Evolutionary conservation across 2,113 vertebrate genomes (phyloP), one percentile per base, ranked within the genome.

Genomic region (Lepisosteus oculatus): DNA sequence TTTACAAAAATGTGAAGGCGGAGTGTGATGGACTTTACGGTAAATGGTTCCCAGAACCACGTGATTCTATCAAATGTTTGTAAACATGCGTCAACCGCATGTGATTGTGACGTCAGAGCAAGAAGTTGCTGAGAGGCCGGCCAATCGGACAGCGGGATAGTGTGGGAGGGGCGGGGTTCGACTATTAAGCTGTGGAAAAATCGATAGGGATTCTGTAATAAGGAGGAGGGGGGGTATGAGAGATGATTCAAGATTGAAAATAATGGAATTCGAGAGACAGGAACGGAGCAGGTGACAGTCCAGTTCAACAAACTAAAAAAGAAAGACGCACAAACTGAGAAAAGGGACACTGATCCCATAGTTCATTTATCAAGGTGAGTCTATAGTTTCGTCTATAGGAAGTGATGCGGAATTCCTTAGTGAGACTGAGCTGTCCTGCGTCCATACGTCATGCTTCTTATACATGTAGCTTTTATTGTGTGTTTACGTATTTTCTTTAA

Each of bases 11-110:
- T 29, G 17, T 29, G 17, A 29, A 29, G 17, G 17, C 17, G 17
- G 17, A 29, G 17, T 29, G 17, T 29, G 7, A 64, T 63, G 70
- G 14, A 45, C 43, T 12, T 65, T 69, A 65, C 67, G 71, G 72
- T 66, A 86, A 79, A 76, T 67, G 54, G 51, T 72, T 55, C 45
- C 70, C 71, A 76, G 77, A 56, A 83, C 86, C 91, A 91, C 80
- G 90, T 90, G 91, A 92, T 80, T 77, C 68, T 29, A 72, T 78
- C 54, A 81, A 90, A 80, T 84, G 87, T 89, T 89, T 90, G 88
- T 92, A 89, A 93, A 91, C 88, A 86, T 85, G 87, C 89, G 91
- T 92, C 89, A 85, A 71, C 71, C 83, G 72, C 91, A 90, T 77
- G 88, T 92, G 89, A 90, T 75, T 14, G 5, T 2, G 7, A 15